Evolutionary conservation across 2,113 vertebrate genomes (phyloP).

Genomic region (Ochotona princeps): DNA sequence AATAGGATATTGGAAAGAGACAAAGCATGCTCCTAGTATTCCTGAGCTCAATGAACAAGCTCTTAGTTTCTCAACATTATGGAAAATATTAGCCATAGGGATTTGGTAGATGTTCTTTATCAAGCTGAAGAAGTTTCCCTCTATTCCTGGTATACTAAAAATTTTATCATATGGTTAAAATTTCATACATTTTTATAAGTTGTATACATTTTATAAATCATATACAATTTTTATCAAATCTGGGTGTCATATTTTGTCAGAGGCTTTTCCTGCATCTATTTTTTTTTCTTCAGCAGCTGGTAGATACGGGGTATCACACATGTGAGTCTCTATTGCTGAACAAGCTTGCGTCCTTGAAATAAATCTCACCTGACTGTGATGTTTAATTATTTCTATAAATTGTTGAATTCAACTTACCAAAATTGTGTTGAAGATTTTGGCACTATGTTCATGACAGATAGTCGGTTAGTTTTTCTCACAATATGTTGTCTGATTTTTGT

Average conservation of each 20-base stretch:
- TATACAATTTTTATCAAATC: background rate
- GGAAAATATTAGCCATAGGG: background rate
- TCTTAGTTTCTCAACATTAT: background rate
- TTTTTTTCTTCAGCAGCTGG: background rate
- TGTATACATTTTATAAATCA: too few species aligned
- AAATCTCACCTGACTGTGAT: background rate
- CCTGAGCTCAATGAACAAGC: background rate
- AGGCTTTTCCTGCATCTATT: background rate
- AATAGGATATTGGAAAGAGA: background rate
- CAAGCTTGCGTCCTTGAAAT: background rate
- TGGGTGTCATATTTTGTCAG: background rate
- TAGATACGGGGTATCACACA: background rate
- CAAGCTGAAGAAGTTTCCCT: background rate
- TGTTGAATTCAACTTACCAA: background rate
- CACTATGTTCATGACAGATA: background rate
- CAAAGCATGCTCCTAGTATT: background rate
- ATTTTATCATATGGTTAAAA: too few species aligned
- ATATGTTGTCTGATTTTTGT: background rate
- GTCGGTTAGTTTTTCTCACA: background rate
- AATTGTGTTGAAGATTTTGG: background rate
- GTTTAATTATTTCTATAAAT: background rate
- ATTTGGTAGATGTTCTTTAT: background rate
- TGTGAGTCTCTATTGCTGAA: background rate
- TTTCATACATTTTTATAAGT: too few species aligned
- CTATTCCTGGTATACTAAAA: background rate